Conservation (phyloP, 2,113 vertebrate species). For the Leptodactylus fuscus region DNA sequence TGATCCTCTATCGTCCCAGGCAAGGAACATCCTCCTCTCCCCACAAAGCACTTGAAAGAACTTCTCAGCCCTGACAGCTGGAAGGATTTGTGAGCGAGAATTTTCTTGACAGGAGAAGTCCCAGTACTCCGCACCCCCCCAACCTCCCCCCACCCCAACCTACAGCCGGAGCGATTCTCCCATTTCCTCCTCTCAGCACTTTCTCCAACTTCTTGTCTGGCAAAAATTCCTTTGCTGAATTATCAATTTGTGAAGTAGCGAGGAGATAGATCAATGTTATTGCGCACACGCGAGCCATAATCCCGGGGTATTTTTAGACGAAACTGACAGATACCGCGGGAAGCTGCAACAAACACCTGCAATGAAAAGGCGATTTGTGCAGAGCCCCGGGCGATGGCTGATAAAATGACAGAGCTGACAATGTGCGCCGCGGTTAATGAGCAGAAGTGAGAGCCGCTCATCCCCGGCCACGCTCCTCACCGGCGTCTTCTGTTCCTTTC, state of each 20-base stretch:
- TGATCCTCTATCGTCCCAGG: neutral
- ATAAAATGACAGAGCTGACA: neutral
- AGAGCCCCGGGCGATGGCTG: constrained; percentile 14
- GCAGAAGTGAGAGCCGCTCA: neutral
- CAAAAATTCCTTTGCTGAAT: constrained; percentile 35
- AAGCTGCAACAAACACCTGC: constrained; percentile 19
- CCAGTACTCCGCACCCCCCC: too few relatives aligned
- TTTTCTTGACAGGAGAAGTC: neutral
- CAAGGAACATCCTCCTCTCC: neutral
- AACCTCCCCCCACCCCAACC: neutral
- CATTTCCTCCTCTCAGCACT: constrained; percentile 27
- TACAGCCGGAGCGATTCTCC: neutral
- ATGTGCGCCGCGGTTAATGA: neutral
- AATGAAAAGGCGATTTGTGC: neutral
- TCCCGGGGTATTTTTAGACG: constrained; percentile 32
- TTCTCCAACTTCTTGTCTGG: constrained; percentile 38
- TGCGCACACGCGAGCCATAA: constrained; percentile 33
- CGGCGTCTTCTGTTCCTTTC: neutral
- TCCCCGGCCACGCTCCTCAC: neutral
- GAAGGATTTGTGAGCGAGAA: constrained; percentile 15
- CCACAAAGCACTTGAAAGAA: constrained; percentile 12
- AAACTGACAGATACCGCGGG: constrained; percentile 14
- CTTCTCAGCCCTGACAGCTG: constrained; percentile 17
- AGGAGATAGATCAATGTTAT: constrained; percentile 42
- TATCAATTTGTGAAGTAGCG: constrained; percentile 4